A percentile compares a stretch with the other conserved stretches of the same genome.
These are phyloP conservation scores for Porites lutea DNA, from an alignment of 64 coral and sea anemone genomes.

Conservation along the genomic window DNA sequence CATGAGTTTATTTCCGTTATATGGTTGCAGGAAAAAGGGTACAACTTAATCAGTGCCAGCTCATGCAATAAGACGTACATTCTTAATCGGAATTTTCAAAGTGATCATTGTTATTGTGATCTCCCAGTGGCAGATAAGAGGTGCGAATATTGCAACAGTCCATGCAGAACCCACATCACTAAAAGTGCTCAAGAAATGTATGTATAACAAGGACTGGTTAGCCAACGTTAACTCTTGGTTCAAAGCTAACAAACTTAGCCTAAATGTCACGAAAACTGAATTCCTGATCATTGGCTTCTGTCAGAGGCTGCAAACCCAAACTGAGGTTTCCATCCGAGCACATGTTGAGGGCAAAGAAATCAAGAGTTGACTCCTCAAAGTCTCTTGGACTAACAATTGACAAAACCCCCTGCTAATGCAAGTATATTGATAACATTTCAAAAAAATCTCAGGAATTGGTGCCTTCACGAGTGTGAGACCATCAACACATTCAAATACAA, in stretches of 20 bases:
- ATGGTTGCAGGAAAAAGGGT: constrained; percentile 29
- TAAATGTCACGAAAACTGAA: no score
- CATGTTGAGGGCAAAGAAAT: no score
- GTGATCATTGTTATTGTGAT: constrained; percentile 48
- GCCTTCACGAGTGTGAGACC: no score
- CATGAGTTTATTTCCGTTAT: constrained; percentile 51
- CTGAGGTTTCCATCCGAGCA: no score
- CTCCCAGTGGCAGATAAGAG: constrained; percentile 14
- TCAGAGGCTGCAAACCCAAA: no score
- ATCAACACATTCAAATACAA: no score
- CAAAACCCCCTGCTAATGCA: no score
- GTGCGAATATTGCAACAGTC: constrained; percentile 33
- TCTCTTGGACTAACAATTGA: background rate
- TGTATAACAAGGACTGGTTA: background rate
- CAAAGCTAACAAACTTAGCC: no score
- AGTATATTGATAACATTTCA: no score
- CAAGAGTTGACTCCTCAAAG: background rate
- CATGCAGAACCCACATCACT: background rate
- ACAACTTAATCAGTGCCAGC: background rate
- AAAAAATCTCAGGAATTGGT: no score
- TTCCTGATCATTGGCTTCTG: no score
- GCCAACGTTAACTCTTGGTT: no score
- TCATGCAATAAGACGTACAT: constrained; percentile 18
- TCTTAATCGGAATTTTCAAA: constrained; percentile 4
- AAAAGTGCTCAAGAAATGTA: background rate